Conservation (phyloP, 2,113 vertebrate species). For the Zeus faber region DNA sequence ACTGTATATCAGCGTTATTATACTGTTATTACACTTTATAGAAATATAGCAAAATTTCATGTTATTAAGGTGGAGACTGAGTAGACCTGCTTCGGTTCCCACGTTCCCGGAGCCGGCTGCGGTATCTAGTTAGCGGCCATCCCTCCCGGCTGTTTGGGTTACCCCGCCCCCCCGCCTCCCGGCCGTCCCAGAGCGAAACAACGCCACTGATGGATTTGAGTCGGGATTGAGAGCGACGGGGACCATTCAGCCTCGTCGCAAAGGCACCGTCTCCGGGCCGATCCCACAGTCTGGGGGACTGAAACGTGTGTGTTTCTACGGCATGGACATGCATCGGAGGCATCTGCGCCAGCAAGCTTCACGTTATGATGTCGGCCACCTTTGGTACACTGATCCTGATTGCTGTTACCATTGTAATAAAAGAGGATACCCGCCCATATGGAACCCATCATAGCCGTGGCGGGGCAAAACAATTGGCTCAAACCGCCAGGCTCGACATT, state of each 20-base stretch:
- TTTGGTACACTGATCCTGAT: conserved; percentile 49
- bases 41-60: too few relatives aligned
- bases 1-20: too few relatives aligned
- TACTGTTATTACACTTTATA: too few relatives aligned
- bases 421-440: conserved; percentile 56
- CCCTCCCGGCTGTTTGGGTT: background rate
- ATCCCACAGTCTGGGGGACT: background rate
- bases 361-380: conserved; percentile 41
- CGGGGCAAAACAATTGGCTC: conserved; percentile 44
- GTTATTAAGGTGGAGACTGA: too few relatives aligned
- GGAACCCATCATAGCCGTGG: conserved; percentile 55
- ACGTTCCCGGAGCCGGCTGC: too few relatives aligned
- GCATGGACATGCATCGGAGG: conserved; percentile 1
- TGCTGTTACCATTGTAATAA: conserved; percentile 46
- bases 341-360: conserved; percentile 19
- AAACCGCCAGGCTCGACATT: conserved; percentile 36
- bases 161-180: background rate
- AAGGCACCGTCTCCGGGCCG: conserved; percentile 39
- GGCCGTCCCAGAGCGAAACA: background rate
- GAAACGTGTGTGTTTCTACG: background rate
- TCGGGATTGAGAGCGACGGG: conserved; percentile 45
- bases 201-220: conserved; percentile 50
- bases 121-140: too few relatives aligned
- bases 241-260: conserved; percentile 35
- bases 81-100: too few relatives aligned